A percentile compares a stretch with the other conserved stretches of the same genome.
Evolutionary conservation across 2,888 invertebrate genomes (phyloP).

Genomic region (Cylindroiulus punctatus): DNA sequence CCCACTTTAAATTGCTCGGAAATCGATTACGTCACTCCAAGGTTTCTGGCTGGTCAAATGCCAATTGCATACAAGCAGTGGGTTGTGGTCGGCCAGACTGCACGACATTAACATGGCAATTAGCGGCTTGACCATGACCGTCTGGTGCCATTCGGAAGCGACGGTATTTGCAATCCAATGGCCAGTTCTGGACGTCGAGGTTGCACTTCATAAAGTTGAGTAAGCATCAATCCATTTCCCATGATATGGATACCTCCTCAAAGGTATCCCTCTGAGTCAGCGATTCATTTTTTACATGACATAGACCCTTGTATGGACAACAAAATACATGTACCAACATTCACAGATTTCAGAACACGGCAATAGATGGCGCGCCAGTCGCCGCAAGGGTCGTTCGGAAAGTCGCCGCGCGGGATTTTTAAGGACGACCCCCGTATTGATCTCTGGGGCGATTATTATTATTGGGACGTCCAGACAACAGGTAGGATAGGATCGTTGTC

Average conservation of each 20-base stretch:
- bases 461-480: slow-evolving; percentile 42
- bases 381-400: background rate
- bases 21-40: background rate
- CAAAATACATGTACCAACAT: no score
- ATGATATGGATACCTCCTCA: no score
- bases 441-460: background rate
- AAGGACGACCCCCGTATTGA: slow-evolving; percentile 9
- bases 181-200: no score
- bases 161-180: background rate
- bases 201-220: no score
- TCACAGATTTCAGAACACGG: no score
- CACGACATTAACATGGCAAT: background rate
- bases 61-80: background rate
- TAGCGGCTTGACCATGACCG: background rate
- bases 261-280: no score
- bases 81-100: background rate
- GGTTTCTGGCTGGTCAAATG: background rate
- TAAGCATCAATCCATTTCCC: no score
- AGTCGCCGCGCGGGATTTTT: background rate
- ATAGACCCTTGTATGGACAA: no score
- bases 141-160: background rate
- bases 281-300: no score
- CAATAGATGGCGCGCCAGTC: no score
- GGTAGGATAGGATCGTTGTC: slow-evolving; percentile 34
- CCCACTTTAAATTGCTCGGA: background rate